Evolutionary conservation across 2,888 invertebrate species (phyloP).

Genomic region (Hedychridium roseum): DNA sequence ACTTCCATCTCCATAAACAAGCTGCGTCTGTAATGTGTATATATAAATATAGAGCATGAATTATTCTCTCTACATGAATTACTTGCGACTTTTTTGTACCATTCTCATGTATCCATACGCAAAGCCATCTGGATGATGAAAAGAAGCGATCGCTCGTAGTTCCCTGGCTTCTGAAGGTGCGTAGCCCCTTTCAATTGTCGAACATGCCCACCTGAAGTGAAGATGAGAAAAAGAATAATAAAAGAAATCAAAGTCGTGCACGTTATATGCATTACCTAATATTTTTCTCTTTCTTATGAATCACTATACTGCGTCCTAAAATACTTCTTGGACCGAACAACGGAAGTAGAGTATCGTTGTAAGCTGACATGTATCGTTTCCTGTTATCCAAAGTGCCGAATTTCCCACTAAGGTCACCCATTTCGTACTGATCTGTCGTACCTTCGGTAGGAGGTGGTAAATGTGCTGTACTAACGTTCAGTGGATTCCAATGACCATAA

Average conservation of each 20-base stretch:
- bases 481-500: slow-evolving; percentile 89
- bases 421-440: slow-evolving; percentile 85
- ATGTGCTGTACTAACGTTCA: slow-evolving; percentile 71
- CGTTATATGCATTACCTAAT: slow-evolving; percentile 51
- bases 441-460: slow-evolving; percentile 73
- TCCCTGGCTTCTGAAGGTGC: slow-evolving; percentile 88
- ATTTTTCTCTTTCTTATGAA: slow-evolving; percentile 74
- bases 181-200: slow-evolving; percentile 85
- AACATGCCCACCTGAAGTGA: slow-evolving; percentile 84
- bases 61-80: not conserved
- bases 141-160: slow-evolving; percentile 86
- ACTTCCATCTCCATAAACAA: slow-evolving; percentile 86
- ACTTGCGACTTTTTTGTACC: slow-evolving; percentile 61
- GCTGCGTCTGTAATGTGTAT: slow-evolving; percentile 71
- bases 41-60: slow-evolving; percentile 7
- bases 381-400: slow-evolving; percentile 79
- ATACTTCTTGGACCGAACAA: slow-evolving; percentile 84
- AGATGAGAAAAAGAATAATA: slow-evolving; percentile 38
- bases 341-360: slow-evolving; percentile 83
- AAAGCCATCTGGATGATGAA: slow-evolving; percentile 88
- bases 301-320: slow-evolving; percentile 84
- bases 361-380: slow-evolving; percentile 68
- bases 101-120: slow-evolving; percentile 87
- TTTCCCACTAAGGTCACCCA: slow-evolving; percentile 87
- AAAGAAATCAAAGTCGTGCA: slow-evolving; percentile 38